Evolutionary conservation across 2,797 vertebrate species (phyloP).

Genomic region (Hydrophis major): DNA sequence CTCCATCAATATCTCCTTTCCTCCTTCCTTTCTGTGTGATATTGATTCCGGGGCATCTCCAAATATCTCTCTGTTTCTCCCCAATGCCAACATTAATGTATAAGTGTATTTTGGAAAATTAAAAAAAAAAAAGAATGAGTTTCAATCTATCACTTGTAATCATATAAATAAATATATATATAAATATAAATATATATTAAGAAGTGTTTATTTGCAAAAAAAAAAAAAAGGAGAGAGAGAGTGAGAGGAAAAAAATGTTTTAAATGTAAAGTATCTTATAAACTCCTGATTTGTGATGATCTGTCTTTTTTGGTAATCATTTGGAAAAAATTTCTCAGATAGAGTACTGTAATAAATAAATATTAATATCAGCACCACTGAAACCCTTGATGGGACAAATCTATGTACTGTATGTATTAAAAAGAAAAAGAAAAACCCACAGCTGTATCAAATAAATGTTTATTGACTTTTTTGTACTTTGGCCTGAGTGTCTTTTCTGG

Average conservation of each 20-base stretch:
- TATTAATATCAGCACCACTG: constrained; percentile 35
- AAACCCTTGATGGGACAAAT: constrained; percentile 45
- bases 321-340: constrained; percentile 44
- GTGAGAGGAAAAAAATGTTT: constrained; percentile 57
- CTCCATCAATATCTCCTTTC: not conserved
- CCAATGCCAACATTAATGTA: constrained; percentile 67
- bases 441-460: constrained; percentile 77
- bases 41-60: constrained; percentile 44
- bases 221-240: not conserved
- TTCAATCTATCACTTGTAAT: constrained; percentile 75
- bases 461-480: constrained; percentile 67
- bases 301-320: constrained; percentile 67
- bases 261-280: constrained; percentile 70
- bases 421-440: constrained; percentile 46
- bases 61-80: constrained; percentile 39
- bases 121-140: constrained; percentile 53
- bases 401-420: constrained; percentile 72
- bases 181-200: constrained; percentile 67
- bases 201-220: constrained; percentile 78
- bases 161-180: constrained; percentile 74
- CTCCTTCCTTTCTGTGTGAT: constrained; percentile 31
- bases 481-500: constrained; percentile 17
- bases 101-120: constrained; percentile 70
- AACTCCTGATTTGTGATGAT: constrained; percentile 68
- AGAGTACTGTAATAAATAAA: constrained; percentile 60